phyloP scores from a whole-genome alignment of 1,140 invertebrate genomes.

The Teleogryllus occipitalis region DNA sequence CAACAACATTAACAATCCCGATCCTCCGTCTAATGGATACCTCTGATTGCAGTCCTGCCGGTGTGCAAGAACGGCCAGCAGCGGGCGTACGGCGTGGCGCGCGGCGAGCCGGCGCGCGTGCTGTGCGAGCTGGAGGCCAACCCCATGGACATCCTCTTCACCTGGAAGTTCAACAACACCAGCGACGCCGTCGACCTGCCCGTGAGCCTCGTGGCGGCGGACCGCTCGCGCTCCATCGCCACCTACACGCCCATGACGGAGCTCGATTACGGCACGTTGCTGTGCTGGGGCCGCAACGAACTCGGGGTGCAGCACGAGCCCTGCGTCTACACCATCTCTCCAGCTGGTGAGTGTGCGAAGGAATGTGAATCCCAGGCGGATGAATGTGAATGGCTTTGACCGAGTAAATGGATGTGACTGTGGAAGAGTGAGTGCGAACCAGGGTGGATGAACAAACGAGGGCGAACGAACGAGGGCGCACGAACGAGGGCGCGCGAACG shows the following conservation, averaged over 20 bases:
- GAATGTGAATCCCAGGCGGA: too few species aligned
- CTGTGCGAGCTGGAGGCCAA: conserved; percentile 79
- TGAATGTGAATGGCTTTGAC: too few species aligned
- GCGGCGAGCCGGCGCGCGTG: conserved; percentile 66
- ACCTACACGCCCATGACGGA: conserved; percentile 62
- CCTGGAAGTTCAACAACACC: conserved; percentile 66
- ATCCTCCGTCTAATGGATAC: too few species aligned
- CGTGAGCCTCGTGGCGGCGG: conserved; percentile 46
- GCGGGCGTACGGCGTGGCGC: conserved; percentile 63
- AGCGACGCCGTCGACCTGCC: conserved; percentile 58
- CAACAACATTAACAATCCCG: too few species aligned
- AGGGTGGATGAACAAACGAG: too few species aligned
- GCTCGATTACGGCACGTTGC: conserved; percentile 58
- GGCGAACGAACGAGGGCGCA: too few species aligned
- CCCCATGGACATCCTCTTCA: conserved; percentile 59
- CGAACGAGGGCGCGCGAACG: too few species aligned
- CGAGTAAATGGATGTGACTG: too few species aligned
- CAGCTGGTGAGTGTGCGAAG: conserved; percentile 47
- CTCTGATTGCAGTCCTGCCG: conserved; percentile 51
- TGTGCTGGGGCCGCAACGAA: conserved; percentile 60
- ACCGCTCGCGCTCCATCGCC: conserved; percentile 50
- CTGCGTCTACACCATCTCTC: conserved; percentile 62
- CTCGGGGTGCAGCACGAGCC: conserved; percentile 56
- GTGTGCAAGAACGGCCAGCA: conserved; percentile 57
- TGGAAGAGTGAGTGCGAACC: too few species aligned